Evolutionary conservation across 1,140 invertebrate genomes (phyloP).

Genomic region (Nixonia krombeini): DNA sequence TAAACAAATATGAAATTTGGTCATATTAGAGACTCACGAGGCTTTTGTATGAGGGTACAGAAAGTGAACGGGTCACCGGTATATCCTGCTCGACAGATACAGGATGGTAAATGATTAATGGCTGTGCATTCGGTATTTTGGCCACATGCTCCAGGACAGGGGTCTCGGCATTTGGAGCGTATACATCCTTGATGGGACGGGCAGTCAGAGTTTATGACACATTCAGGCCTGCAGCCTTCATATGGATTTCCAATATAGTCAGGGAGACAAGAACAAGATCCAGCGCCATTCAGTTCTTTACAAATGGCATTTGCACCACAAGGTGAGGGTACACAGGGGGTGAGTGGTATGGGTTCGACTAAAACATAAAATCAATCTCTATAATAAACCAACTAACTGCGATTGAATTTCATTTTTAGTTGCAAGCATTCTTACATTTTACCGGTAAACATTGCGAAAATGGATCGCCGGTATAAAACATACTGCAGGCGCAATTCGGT

Average conservation of each 20-base stretch:
- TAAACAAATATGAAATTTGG: too few relatives aligned
- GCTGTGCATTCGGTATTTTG: conserved; percentile 73
- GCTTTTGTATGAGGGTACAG: conserved; percentile 55
- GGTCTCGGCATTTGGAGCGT: conserved; percentile 69
- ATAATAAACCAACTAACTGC: too few relatives aligned
- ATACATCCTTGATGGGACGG: conserved; percentile 75
- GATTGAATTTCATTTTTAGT: too few relatives aligned
- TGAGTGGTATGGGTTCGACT: not conserved
- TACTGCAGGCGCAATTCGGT: conserved; percentile 79
- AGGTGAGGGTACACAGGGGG: conserved; percentile 81
- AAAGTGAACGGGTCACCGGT: conserved; percentile 76
- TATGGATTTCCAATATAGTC: conserved; percentile 82
- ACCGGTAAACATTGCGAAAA: conserved; percentile 75
- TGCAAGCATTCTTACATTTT: conserved; percentile 55
- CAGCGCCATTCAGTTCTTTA: conserved; percentile 76
- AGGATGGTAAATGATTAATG: conserved; percentile 78
- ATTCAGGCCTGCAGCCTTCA: conserved; percentile 81
- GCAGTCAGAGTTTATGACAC: conserved; percentile 81
- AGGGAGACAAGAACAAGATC: conserved; percentile 79
- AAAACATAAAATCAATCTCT: conserved; percentile 3
- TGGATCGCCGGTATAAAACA: conserved; percentile 81
- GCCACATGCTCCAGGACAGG: conserved; percentile 74
- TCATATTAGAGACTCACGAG: conserved; percentile 42
- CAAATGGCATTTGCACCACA: conserved; percentile 85
- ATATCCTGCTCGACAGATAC: conserved; percentile 74